Evolutionary conservation across 1,140 invertebrate species (phyloP).

Genomic region (Lepidurus couesii): DNA sequence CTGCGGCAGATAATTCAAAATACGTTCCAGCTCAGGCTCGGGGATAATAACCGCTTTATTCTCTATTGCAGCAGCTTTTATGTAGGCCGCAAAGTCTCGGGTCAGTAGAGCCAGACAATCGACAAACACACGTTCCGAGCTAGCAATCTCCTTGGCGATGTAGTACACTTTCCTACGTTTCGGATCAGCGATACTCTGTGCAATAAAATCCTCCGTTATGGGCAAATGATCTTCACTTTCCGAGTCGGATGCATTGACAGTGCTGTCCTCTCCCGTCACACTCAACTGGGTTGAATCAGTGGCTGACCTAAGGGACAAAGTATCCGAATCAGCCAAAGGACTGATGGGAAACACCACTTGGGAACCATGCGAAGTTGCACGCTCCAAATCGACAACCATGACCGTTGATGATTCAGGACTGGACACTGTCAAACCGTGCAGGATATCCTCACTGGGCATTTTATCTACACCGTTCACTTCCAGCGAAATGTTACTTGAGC

Average conservation of each 20-base stretch:
- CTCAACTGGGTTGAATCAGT: slow-evolving; percentile 25
- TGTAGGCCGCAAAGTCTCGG: slow-evolving; percentile 55
- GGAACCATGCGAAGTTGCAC: not conserved
- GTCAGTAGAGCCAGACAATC: slow-evolving; percentile 62
- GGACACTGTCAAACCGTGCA: not conserved
- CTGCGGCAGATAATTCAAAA: slow-evolving; percentile 55
- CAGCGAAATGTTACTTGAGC: not conserved
- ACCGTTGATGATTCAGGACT: not conserved
- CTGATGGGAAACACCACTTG: not conserved
- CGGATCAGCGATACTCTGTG: slow-evolving; percentile 41
- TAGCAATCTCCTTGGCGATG: slow-evolving; percentile 61
- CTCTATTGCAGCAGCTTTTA: slow-evolving; percentile 48
- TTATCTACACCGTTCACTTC: not conserved
- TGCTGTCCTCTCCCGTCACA: slow-evolving; percentile 35
- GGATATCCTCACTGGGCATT: not conserved
- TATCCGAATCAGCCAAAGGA: slow-evolving; percentile 32
- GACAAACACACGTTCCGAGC: slow-evolving; percentile 65
- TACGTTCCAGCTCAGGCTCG: slow-evolving; percentile 52
- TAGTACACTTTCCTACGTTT: slow-evolving; percentile 46
- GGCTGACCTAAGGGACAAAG: not conserved
- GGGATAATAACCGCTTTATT: slow-evolving; percentile 47
- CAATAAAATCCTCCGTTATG: slow-evolving; percentile 38
- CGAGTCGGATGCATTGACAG: slow-evolving; percentile 36
- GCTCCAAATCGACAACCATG: not conserved
- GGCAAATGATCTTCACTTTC: slow-evolving; percentile 34